Base-by-base conservation (phyloP, 1,140 invertebrate genomes). In the Bombus waltoni region DNA sequence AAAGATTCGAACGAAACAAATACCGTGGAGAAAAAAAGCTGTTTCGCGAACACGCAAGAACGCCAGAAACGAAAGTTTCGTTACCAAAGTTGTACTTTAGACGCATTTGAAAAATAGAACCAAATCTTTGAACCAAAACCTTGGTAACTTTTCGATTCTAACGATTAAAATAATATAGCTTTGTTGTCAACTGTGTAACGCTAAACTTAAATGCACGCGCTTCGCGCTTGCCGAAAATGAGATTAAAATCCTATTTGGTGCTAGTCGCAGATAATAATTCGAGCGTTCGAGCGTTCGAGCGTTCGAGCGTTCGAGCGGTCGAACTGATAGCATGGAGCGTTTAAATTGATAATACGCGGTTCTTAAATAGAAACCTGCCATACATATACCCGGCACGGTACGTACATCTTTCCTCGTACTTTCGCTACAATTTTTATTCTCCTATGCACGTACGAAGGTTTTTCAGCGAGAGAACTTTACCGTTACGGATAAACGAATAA, bases 331-430 rank as follows among this genome's bases (percentile, higher is more conserved):
- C n/a, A n/a, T n/a, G n/a, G n/a, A n/a, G n/a, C n/a, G n/a, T n/a
- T n/a, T 35, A 38, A 65, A 78, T 65, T 38, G n/a, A 62, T 53
- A 28, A 32, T 38, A 65, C 32, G 38, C 71, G 42, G 25, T 53
- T 66, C 59, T 68, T 59, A 22, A 38, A 79, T 35, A 73, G n/a
- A 42, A 85, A 80, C 76, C 76, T 80, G 83, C 68, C 68, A 80
- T 80, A 85, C 32, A 15, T 40, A n/a, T 35, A 18, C 1, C 57
- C 28, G 9, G 25, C 40, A 28, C 65, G 42, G 18, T 13, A 9
- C 15, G 6, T 44, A 44, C 44, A 13, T 32, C 32, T 68, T 44
- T 40, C 22, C 28, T 70, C 32, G 66, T 40, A 42, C 15, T 53
- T 82, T 65, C n/a, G 18, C 42, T 62, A 47, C 3, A 15, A 10